These are phyloP conservation scores for Philereme transversata DNA, from an alignment of 2,888 invertebrate species.

Conservation along the genomic window DNA sequence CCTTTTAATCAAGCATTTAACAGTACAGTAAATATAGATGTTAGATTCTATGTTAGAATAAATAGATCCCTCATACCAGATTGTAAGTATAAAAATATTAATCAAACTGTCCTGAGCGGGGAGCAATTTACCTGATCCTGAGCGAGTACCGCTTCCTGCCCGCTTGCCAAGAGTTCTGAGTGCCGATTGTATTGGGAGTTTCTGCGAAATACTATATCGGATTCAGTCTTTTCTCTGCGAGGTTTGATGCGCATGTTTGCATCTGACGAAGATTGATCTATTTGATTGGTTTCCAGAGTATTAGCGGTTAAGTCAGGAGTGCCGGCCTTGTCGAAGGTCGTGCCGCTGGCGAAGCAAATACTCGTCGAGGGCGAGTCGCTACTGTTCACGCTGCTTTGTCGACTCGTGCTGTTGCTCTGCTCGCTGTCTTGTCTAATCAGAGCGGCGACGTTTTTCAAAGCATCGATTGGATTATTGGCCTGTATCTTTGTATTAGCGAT, in stretches of 20 bases:
- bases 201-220: constrained; percentile 91
- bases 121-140: constrained; percentile 80
- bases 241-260: constrained; percentile 82
- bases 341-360: constrained; percentile 64
- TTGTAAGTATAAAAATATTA: constrained; percentile 68
- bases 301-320: constrained; percentile 71
- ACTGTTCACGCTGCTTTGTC: constrained; percentile 73
- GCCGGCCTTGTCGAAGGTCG: constrained; percentile 67
- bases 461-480: constrained; percentile 70
- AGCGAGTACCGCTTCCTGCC: constrained; percentile 84
- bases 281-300: constrained; percentile 58
- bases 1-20: constrained; percentile 56
- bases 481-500: constrained; percentile 55
- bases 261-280: constrained; percentile 52
- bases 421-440: constrained; percentile 73
- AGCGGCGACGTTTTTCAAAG: constrained; percentile 73
- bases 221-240: constrained; percentile 94
- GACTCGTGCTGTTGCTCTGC: constrained; percentile 57
- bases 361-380: constrained; percentile 77
- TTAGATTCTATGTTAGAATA: constrained; percentile 70
- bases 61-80: constrained; percentile 76
- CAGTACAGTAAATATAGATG: constrained; percentile 60
- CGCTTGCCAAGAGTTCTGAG: constrained; percentile 71
- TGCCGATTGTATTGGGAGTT: constrained; percentile 76
- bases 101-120: constrained; percentile 77